Percentiles rank a stretch among this genome's conserved stretches.
phyloP scores from a whole-genome alignment of 23 tunicate species.

The Ascidia mentula region DNA sequence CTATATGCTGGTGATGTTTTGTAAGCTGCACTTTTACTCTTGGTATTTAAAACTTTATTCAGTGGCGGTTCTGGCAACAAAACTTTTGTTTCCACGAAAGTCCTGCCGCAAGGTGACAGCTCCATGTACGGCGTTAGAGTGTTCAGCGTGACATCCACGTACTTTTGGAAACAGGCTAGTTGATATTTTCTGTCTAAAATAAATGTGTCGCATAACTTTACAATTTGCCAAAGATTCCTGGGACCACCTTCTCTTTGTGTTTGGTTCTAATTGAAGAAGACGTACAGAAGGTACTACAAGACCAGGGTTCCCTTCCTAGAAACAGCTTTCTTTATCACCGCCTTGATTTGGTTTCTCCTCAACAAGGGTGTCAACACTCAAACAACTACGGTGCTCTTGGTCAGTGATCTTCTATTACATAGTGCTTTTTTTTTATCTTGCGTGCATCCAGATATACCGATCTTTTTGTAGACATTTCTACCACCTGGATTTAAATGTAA shows the following conservation, averaged over 20 bases:
- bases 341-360: conserved; percentile 42
- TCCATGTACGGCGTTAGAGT: conserved; percentile 33
- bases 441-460: no score
- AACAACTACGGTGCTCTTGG: conserved; percentile 26
- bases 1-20: no score
- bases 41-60: no score
- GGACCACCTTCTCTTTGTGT: conserved; percentile 37
- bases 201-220: not conserved
- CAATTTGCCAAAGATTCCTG: conserved; percentile 29
- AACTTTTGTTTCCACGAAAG: conserved; percentile 31
- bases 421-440: no score
- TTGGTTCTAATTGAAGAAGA: conserved; percentile 25
- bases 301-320: conserved; percentile 12
- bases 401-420: no score
- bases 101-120: conserved; percentile 44
- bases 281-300: conserved; percentile 11
- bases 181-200: not conserved
- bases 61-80: conserved; percentile 43
- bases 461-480: no score
- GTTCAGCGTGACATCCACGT: conserved; percentile 6
- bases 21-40: no score
- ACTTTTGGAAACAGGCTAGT: conserved; percentile 49
- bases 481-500: no score
- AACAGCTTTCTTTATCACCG: conserved; percentile 45
- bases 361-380: conserved; percentile 30